Evolutionary conservation across 2,113 vertebrate genomes (phyloP).

Genomic region (Prunella fulvescens): DNA sequence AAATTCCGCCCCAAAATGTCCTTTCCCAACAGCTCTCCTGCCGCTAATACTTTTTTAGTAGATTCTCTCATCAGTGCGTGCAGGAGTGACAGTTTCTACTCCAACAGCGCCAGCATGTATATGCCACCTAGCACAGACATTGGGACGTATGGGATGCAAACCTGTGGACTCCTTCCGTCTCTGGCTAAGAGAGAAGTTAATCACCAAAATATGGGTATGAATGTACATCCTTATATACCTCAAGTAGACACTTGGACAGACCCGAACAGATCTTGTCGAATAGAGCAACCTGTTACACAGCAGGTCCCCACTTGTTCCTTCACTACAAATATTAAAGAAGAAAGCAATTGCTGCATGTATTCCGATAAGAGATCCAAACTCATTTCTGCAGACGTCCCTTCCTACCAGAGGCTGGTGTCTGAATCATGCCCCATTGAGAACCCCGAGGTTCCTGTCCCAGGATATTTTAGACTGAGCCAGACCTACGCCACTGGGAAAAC

Average conservation of each 20-base stretch:
- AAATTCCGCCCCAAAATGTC: conserved; percentile 98
- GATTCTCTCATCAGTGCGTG: conserved; percentile 98
- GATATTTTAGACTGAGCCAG: conserved; percentile 99
- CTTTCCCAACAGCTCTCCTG: conserved; percentile 98
- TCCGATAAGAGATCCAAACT: conserved; percentile 97
- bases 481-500: conserved; percentile 94
- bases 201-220: conserved; percentile 98
- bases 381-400: conserved; percentile 86
- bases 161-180: conserved; percentile 99
- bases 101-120: conserved; percentile 97
- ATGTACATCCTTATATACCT: conserved; percentile 98
- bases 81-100: conserved; percentile 98
- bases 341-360: conserved; percentile 99
- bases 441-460: conserved; percentile 96
- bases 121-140: conserved; percentile 96
- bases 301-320: conserved; percentile 95
- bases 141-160: conserved; percentile 99
- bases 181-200: conserved; percentile 97
- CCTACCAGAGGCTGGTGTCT: conserved; percentile 88
- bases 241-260: conserved; percentile 98
- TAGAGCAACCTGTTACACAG: conserved; percentile 93
- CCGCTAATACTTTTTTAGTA: conserved; percentile 97
- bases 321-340: conserved; percentile 97
- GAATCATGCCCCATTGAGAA: conserved; percentile 91
- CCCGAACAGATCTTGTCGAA: conserved; percentile 92